Conservation (phyloP, 23 tunicate species). For the Styela plicata region DNA sequence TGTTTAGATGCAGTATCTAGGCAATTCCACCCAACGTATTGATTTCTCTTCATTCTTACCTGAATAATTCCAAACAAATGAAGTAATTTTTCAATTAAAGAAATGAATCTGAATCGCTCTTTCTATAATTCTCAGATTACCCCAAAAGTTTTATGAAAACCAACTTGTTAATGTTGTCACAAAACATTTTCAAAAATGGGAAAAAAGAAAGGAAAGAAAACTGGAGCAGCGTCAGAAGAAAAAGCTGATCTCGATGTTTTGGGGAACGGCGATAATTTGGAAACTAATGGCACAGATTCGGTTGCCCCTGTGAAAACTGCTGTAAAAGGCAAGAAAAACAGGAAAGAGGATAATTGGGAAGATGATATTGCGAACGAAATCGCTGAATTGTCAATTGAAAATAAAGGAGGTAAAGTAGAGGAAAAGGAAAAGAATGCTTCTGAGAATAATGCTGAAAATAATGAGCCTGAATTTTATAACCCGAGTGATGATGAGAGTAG, state of each 20-base stretch:
- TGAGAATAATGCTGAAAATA: not conserved
- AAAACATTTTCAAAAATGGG: constrained; percentile 5
- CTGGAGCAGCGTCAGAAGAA: not conserved
- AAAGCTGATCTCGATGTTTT: not conserved
- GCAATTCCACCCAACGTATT: too few species aligned
- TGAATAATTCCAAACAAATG: too few species aligned
- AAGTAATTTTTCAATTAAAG: too few species aligned
- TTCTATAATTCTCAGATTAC: too few species aligned
- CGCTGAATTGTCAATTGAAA: not conserved
- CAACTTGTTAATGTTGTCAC: not conserved
- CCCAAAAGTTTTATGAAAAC: not conserved
- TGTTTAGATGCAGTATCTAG: too few species aligned
- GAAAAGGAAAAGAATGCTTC: not conserved
- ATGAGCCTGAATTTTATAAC: constrained; percentile 11
- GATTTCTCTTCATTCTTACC: too few species aligned
- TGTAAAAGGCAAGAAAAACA: not conserved
- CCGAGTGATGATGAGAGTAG: constrained; percentile 18
- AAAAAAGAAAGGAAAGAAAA: constrained; percentile 22
- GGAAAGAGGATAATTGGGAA: constrained; percentile 1
- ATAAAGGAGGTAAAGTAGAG: not conserved
- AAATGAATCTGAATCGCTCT: too few species aligned
- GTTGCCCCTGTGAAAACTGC: not conserved
- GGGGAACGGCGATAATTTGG: not conserved
- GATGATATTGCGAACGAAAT: constrained; percentile 4
- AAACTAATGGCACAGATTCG: not conserved